Evolutionary conservation across 2,888 invertebrate species (phyloP).

Genomic region (Drosophila monieri): DNA sequence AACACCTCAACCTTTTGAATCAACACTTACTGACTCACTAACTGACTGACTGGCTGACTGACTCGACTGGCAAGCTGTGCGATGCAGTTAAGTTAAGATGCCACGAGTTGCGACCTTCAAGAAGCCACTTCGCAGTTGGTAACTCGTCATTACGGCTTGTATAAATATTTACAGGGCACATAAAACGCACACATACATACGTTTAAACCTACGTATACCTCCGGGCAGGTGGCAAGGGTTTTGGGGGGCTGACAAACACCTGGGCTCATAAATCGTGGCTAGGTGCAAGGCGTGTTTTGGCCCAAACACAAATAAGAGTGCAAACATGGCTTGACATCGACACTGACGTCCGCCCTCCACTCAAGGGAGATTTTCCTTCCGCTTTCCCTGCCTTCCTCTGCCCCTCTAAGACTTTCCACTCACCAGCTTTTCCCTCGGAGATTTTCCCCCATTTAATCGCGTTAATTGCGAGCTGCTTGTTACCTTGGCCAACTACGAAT

Average conservation of each 20-base stretch:
- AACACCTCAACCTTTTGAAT: slow-evolving; percentile 63
- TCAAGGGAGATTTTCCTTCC: slow-evolving; percentile 14
- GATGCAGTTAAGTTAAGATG: slow-evolving; percentile 29
- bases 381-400: background rate
- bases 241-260: slow-evolving; percentile 33
- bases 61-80: slow-evolving; percentile 22
- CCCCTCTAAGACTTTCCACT: slow-evolving; percentile 61
- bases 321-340: slow-evolving; percentile 48
- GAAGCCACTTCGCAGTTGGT: slow-evolving; percentile 46
- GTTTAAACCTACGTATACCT: background rate
- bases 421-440: slow-evolving; percentile 59
- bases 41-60: slow-evolving; percentile 22
- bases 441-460: slow-evolving; percentile 71
- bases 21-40: slow-evolving; percentile 14
- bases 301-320: slow-evolving; percentile 46
- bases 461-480: slow-evolving; percentile 75
- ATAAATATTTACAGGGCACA: slow-evolving; percentile 79
- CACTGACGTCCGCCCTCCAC: slow-evolving; percentile 26
- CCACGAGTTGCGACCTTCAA: slow-evolving; percentile 42
- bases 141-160: slow-evolving; percentile 72
- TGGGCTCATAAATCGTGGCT: slow-evolving; percentile 56
- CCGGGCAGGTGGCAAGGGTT: background rate
- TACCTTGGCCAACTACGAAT: slow-evolving; percentile 57
- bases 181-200: slow-evolving; percentile 42
- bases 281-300: slow-evolving; percentile 44